These are phyloP conservation scores for Drosophila suboccidentalis DNA, from an alignment of 2,888 invertebrate genomes.

Conservation along the genomic window DNA sequence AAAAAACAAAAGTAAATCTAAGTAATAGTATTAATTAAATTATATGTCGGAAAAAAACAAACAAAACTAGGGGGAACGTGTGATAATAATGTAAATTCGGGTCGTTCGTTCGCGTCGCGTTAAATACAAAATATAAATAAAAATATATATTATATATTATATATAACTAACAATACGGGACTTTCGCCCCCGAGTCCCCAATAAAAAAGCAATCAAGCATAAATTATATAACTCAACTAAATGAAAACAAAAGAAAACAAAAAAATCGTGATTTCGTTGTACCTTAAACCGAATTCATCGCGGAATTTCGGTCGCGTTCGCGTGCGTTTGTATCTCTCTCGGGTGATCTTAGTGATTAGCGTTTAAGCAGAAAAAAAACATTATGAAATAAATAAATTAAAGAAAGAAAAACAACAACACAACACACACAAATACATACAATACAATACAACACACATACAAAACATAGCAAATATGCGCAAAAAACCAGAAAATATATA, in stretches of 20 bases:
- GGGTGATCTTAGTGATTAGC: constrained; percentile 86
- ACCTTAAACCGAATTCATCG: constrained; percentile 86
- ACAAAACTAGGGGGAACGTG: constrained; percentile 77
- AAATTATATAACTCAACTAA: constrained; percentile 53
- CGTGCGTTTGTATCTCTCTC: constrained; percentile 85
- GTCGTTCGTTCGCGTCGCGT: constrained; percentile 84
- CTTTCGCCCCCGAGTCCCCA: constrained; percentile 85
- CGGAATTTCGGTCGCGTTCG: constrained; percentile 86
- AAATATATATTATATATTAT: constrained; percentile 27
- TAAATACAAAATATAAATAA: constrained; percentile 37
- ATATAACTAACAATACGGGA: constrained; percentile 69
- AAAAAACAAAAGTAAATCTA: constrained; percentile 59
- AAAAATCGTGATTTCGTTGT: constrained; percentile 86
- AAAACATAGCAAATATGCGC: constrained; percentile 38
- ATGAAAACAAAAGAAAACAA: constrained; percentile 36
- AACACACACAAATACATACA: constrained; percentile 40
- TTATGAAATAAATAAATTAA: constrained; percentile 29
- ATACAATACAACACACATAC: constrained; percentile 29
- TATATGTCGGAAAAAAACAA: constrained; percentile 35
- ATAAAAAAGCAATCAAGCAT: constrained; percentile 52
- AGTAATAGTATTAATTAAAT: constrained; percentile 74
- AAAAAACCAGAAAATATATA: constrained; percentile 35
- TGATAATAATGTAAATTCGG: constrained; percentile 81
- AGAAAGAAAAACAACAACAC: constrained; percentile 16
- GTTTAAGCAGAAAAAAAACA: constrained; percentile 68